Evolutionary conservation across 2,888 invertebrate species (phyloP), one percentile per base, ranked within the genome.

Genomic region (Dasysyrphus tricinctus): DNA sequence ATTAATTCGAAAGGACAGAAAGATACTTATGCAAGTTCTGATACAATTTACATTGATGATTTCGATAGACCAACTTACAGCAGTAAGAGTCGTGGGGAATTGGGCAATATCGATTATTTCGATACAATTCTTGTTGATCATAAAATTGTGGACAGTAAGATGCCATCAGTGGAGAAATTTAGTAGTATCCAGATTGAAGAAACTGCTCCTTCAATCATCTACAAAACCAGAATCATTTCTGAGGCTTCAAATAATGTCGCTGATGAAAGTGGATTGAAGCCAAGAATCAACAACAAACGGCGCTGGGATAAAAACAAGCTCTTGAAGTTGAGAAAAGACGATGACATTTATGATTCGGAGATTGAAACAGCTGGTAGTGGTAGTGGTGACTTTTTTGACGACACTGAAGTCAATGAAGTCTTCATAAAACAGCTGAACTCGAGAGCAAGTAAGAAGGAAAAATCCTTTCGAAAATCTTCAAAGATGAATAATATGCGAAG

Each of bases 1-100:
- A 49, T 76, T n/a, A 76, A 72, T 14, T 16, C 65, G 0, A 72
- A 77, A 32, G 57, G 37, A 6, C 63, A 39, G 5, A 80, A 70
- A 24, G 81, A 80, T 73, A 61, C 47, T 37, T 79, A 61, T 34
- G 39, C 70, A 29, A 88, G 87, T 63, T 56, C 75, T 8, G 88
- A 89, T 29, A 89, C 88, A 3, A 90, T 90, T 65, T 90, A 90
- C 37, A 89, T 90, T 61, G 90, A 90, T 69, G 90, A 90, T 47
- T 88, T 88, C 51, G 89, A 90, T 34, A 87, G 88, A 32, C 67
- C 84, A 5, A 65, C 76, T 39, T 88, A 78, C n/a, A 87, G 76
- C 14, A 69, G 56, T 29, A 82, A 54, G 79, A 57, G 44, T 47
- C 77, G 75, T 12, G 59, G 72, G 12, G 80, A 80, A 19, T n/a